Evolutionary conservation across 2,797 vertebrate species (phyloP).

Genomic region (Helostoma temminkii): DNA sequence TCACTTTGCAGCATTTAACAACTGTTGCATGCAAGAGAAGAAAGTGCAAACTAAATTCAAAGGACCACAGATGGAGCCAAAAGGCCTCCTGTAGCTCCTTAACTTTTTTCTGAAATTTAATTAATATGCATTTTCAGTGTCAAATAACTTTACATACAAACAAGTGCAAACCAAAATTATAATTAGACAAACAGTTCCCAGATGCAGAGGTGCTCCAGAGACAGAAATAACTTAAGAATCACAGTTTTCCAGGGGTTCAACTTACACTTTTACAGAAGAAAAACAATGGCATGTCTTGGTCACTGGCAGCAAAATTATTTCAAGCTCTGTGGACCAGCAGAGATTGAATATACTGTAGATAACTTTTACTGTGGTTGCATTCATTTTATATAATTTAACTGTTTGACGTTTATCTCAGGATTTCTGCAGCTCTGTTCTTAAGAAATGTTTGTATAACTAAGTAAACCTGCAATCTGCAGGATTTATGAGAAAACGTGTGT

Average conservation of each 20-base stretch:
- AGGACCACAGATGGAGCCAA: too few relatives aligned
- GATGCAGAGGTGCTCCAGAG: conserved; percentile 16
- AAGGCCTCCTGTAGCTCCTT: too few relatives aligned
- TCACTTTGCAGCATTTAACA: too few relatives aligned
- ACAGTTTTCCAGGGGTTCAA: background rate
- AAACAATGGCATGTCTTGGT: background rate
- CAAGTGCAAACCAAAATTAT: conserved; percentile 7
- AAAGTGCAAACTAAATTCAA: too few relatives aligned
- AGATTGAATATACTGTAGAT: background rate
- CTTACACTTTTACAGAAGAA: background rate
- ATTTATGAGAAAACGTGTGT: conserved; percentile 22
- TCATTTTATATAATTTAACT: too few relatives aligned
- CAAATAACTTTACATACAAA: too few relatives aligned
- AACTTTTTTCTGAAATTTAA: too few relatives aligned
- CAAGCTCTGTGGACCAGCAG: background rate
- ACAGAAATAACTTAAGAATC: background rate
- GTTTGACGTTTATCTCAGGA: background rate
- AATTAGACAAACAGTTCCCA: conserved; percentile 27
- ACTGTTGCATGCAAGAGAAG: too few relatives aligned
- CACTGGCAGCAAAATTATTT: background rate
- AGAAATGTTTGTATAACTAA: conserved; percentile 18
- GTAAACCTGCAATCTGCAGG: conserved; percentile 20
- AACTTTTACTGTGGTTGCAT: background rate
- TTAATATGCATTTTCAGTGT: too few relatives aligned
- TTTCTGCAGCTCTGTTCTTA: conserved; percentile 35